Percentiles rank a stretch among this genome's conserved stretches.
Evolutionary conservation across 2,888 invertebrate species (phyloP).

Genomic region (Hypomecis punctinalis): DNA sequence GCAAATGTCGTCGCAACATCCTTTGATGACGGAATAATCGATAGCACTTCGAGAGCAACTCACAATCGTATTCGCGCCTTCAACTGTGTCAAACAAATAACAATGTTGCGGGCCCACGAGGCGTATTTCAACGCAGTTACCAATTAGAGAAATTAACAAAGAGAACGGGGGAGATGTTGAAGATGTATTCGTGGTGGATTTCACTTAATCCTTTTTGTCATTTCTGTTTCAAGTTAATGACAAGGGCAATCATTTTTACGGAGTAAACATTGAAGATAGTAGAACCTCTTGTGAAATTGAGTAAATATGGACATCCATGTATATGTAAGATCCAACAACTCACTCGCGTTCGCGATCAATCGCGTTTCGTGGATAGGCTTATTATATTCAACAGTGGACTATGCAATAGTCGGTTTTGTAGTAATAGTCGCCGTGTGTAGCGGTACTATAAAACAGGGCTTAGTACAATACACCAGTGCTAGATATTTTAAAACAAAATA

Average conservation of each 20-base stretch:
- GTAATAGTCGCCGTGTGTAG: too few species aligned
- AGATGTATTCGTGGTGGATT: slow-evolving; percentile 48
- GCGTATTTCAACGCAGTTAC: slow-evolving; percentile 38
- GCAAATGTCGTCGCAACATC: slow-evolving; percentile 31
- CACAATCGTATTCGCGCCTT: slow-evolving; percentile 33
- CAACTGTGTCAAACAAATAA: slow-evolving; percentile 39
- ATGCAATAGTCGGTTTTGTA: too few species aligned
- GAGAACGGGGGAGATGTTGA: slow-evolving; percentile 31
- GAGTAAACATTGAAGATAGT: too few species aligned
- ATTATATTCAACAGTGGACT: too few species aligned
- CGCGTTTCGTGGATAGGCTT: too few species aligned
- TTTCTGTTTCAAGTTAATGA: too few species aligned
- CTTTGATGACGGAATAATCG: slow-evolving; percentile 35
- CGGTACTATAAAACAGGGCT: too few species aligned
- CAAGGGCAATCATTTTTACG: too few species aligned
- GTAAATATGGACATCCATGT: too few species aligned
- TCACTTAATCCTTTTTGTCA: slow-evolving; percentile 24
- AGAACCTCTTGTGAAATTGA: too few species aligned
- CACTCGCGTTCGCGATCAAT: too few species aligned
- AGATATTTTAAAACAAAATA: slow-evolving; percentile 3
- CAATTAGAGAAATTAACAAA: slow-evolving; percentile 54
- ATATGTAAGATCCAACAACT: too few species aligned
- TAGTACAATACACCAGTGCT: neutral
- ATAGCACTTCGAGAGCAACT: slow-evolving; percentile 36
- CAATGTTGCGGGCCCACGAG: slow-evolving; percentile 18